Evolutionary conservation across 2,113 vertebrate species (phyloP), one percentile per base, ranked within the genome.

Genomic region (Phocoena phocoena): DNA sequence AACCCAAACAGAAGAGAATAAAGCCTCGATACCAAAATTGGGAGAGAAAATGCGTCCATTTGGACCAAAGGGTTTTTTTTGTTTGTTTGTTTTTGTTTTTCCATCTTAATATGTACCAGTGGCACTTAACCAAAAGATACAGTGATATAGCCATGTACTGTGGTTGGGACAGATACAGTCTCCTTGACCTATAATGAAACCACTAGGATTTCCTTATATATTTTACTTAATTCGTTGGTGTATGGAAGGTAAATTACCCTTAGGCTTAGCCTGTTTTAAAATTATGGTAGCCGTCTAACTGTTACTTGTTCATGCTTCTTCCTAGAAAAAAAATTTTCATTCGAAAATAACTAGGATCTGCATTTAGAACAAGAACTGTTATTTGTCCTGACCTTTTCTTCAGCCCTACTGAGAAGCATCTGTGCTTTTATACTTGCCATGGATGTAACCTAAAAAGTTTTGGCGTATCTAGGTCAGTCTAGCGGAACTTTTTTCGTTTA

Each of bases 21-120:
- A 98, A 98, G 98, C 98, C 98, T 98, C 38, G 53, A 98, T 99
- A 99, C 99, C 98, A 99, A 98, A 99, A 98, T 2, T 98, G 98
- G 97, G 97, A 95, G 97, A 98, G 96, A 97, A 98, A 97, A 86
- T 95, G 96, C 97, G 98, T 98, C 97, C 96, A 92, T 92, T 21
- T 87, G 96, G 97, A 98, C 98, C 97, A 97, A 97, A 96, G 15
- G 0, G 95, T 97, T 97, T 94, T 60, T 94, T 97, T 97, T 62
- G n/a, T n/a, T 96, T 97, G 97, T 94, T 63, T n/a, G 28, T 62
- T 92, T 88, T 67, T 26, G 94, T 89, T 79, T 98, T 98, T 98
- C 97, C 97, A 97, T 97, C 98, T 96, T 74, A 98, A 96, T 96
- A 97, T 94, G 90, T 98, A 97, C 96, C 95, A 95, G 96, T 95